A percentile compares a stretch with the other conserved stretches of the same genome.
These are phyloP conservation scores for Oxyruncus cristatus DNA, from an alignment of 2,113 vertebrate species.

Conservation along the genomic window DNA sequence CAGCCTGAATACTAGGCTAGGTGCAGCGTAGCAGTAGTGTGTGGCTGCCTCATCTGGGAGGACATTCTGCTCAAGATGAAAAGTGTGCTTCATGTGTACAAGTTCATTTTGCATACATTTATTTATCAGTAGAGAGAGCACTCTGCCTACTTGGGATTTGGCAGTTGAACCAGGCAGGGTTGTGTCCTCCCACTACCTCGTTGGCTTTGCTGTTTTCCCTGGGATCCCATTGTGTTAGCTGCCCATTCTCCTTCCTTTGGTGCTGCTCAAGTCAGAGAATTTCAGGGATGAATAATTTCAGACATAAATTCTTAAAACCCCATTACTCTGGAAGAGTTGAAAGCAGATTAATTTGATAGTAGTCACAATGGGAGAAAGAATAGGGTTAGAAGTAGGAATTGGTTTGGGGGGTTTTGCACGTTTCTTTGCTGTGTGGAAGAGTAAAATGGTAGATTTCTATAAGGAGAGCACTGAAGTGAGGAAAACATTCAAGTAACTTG, in stretches of 20 bases:
- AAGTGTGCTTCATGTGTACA: neutral
- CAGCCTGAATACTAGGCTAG: neutral
- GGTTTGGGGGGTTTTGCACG: neutral
- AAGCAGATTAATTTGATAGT: neutral
- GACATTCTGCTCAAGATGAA: neutral
- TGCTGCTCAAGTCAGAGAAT: neutral
- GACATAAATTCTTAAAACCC: neutral
- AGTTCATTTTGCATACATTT: neutral
- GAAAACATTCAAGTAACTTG: neutral
- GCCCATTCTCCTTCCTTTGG: neutral
- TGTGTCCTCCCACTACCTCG: neutral
- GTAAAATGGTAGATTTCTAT: neutral
- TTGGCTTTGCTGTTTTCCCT: neutral
- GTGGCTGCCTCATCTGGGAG: neutral
- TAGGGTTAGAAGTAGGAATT: neutral
- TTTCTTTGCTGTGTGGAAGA: neutral
- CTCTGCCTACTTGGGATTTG: neutral
- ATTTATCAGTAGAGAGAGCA: neutral
- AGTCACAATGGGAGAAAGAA: neutral
- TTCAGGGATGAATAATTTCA: neutral
- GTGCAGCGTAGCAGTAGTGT: neutral
- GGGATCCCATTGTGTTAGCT: neutral
- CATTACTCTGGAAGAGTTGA: neutral
- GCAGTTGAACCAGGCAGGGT: neutral
- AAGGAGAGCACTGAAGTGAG: neutral